phyloP scores from a whole-genome alignment of 2,797 vertebrate species.

The Chelidonichthys spinosus region DNA sequence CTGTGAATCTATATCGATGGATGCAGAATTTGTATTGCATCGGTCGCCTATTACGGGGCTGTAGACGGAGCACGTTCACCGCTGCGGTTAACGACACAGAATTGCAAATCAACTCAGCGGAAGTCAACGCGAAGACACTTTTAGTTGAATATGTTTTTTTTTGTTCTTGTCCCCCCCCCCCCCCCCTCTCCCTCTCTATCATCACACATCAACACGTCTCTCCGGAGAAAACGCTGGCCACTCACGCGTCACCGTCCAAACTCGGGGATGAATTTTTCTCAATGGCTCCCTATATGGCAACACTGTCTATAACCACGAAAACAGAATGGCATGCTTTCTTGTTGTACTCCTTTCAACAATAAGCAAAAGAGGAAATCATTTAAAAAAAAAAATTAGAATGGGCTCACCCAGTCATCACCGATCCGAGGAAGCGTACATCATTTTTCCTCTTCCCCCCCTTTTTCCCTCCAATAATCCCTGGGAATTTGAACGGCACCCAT shows the following conservation, averaged over 20 bases:
- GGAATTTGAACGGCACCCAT: constrained; percentile 79
- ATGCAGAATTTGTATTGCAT: constrained; percentile 58
- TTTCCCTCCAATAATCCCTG: constrained; percentile 80
- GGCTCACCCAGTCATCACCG: constrained; percentile 81
- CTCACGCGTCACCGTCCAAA: constrained; percentile 67
- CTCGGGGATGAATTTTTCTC: constrained; percentile 65
- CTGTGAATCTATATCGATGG: constrained; percentile 40
- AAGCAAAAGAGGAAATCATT: constrained; percentile 57
- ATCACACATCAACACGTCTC: constrained; percentile 57
- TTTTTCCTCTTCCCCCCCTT: constrained; percentile 50
- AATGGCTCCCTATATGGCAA: constrained; percentile 63
- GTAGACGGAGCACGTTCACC: constrained; percentile 69
- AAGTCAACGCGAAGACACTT: constrained; percentile 60
- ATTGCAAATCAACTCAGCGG: constrained; percentile 53
- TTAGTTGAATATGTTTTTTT: constrained; percentile 19
- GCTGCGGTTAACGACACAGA: constrained; percentile 63
- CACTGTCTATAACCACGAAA: constrained; percentile 55
- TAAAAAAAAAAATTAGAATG: constrained; percentile 54
- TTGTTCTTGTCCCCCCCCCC: not conserved
- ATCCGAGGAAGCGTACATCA: constrained; percentile 75
- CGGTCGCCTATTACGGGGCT: constrained; percentile 36
- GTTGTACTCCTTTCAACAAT: constrained; percentile 57
- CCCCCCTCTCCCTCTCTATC: not conserved
- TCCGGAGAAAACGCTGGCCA: constrained; percentile 54
- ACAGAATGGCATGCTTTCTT: constrained; percentile 51